A percentile compares a stretch with the other conserved stretches of the same genome.
phyloP scores from a whole-genome alignment of 2,797 vertebrate genomes.

The Artibeus jamaicensis region DNA sequence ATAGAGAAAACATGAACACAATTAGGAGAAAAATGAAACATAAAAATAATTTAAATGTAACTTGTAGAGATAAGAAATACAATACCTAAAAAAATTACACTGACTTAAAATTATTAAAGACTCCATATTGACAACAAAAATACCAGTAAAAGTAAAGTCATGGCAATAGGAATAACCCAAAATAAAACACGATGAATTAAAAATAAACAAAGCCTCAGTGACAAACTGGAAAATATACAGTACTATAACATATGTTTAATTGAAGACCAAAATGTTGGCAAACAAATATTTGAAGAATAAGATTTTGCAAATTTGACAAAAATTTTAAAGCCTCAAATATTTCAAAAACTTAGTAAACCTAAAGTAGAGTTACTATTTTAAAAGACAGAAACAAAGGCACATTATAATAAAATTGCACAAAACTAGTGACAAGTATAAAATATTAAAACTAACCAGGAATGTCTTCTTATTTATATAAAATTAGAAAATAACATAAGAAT shows the following conservation, averaged over 20 bases:
- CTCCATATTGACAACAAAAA: background rate
- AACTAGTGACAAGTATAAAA: background rate
- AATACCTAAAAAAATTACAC: background rate
- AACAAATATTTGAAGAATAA: background rate
- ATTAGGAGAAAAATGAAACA: background rate
- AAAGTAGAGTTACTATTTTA: background rate
- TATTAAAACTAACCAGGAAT: background rate
- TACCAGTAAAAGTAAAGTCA: background rate
- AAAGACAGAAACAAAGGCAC: background rate
- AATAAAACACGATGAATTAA: background rate
- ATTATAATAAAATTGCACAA: background rate
- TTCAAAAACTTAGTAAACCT: background rate
- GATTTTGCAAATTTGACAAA: background rate
- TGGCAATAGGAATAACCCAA: background rate
- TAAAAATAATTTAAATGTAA: background rate
- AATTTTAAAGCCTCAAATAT: background rate
- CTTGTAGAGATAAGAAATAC: background rate
- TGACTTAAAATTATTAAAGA: background rate
- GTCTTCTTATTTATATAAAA: background rate
- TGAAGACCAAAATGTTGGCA: background rate
- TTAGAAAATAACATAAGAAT: background rate
- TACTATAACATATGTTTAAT: background rate
- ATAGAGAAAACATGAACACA: background rate
- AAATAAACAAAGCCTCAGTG: background rate
- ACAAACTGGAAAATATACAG: background rate